phyloP scores from a whole-genome alignment of 2,113 vertebrate genomes.

The Pardalotus punctatus region DNA sequence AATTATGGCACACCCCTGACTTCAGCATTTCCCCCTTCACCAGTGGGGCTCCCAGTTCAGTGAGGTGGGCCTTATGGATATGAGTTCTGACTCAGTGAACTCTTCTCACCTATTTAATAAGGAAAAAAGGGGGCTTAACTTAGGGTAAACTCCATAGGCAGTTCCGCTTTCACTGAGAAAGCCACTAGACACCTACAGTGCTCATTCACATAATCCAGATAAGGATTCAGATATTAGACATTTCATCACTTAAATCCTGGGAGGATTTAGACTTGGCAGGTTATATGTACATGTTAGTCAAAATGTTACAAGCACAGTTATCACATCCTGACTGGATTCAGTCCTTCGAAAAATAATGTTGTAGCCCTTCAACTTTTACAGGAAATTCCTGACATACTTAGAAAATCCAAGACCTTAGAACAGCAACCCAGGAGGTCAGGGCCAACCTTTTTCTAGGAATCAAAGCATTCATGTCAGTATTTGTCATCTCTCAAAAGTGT shows the following conservation, averaged over 20 bases:
- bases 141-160: background rate
- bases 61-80: background rate
- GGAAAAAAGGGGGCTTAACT: background rate
- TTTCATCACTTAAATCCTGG: background rate
- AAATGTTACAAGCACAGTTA: background rate
- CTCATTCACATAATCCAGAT: background rate
- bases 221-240: background rate
- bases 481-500: background rate
- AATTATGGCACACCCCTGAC: background rate
- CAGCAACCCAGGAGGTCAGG: background rate
- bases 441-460: background rate
- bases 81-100: background rate
- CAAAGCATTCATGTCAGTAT: background rate
- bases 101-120: background rate
- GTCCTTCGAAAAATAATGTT: background rate
- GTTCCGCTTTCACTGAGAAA: background rate
- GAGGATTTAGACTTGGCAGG: background rate
- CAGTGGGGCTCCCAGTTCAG: background rate
- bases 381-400: background rate
- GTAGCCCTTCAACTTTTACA: background rate
- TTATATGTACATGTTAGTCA: background rate
- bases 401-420: background rate
- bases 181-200: background rate
- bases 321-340: background rate
- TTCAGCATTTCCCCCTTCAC: background rate